phyloP scores from a whole-genome alignment of 64 coral and sea anemone species.

The Montipora efflorescens region DNA sequence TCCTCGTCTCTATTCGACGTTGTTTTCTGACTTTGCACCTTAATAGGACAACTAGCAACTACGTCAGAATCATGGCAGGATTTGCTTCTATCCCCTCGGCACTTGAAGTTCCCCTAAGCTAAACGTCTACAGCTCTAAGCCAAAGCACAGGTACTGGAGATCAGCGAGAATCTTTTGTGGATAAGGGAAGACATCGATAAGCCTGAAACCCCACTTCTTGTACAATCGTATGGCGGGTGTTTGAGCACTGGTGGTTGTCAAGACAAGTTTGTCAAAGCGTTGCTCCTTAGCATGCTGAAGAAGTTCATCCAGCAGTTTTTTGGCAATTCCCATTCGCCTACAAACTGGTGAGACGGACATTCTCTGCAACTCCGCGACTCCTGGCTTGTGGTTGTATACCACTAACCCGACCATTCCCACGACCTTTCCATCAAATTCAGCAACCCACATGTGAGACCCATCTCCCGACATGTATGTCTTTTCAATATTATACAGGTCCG shows the following conservation, averaged over 20 bases:
- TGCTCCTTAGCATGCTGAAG: conserved; percentile 59
- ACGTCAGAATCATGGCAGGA: neutral
- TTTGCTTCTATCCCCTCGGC: neutral
- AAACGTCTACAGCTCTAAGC: conserved; percentile 6
- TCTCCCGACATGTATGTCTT: conserved; percentile 70
- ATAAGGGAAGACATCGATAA: conserved; percentile 53
- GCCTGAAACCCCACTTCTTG: conserved; percentile 59
- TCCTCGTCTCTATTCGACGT: neutral
- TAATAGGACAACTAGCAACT: neutral
- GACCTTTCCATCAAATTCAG: conserved; percentile 60
- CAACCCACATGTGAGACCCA: conserved; percentile 80
- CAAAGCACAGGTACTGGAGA: conserved; percentile 53
- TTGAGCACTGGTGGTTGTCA: conserved; percentile 71
- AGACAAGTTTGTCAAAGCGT: conserved; percentile 64
- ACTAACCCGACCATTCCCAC: conserved; percentile 78
- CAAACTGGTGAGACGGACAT: conserved; percentile 73
- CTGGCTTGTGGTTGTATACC: conserved; percentile 48
- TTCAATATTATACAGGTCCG: conserved; percentile 78
- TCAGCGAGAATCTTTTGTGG: conserved; percentile 67
- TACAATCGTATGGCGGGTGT: conserved; percentile 70
- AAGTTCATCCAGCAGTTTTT: conserved; percentile 47
- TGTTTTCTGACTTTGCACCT: neutral
- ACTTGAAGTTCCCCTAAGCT: neutral
- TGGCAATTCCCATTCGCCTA: conserved; percentile 77
- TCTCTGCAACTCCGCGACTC: conserved; percentile 73